phyloP scores from a whole-genome alignment of 2,797 vertebrate species.

The Ptychobarbus kaznakovi region DNA sequence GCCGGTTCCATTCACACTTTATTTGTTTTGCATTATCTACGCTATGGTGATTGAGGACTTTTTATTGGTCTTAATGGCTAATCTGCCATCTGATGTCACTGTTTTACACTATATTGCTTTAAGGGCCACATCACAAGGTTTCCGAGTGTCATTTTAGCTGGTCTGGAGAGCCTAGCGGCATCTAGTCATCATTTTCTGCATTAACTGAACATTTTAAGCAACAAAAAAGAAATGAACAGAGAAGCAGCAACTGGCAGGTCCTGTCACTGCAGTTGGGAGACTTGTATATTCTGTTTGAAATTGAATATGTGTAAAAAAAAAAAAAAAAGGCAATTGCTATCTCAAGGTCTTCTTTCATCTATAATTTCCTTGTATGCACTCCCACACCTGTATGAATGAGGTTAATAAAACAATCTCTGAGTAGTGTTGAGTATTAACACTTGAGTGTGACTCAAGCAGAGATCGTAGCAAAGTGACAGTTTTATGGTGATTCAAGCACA shows the following conservation, averaged over 20 bases:
- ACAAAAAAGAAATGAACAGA: not conserved
- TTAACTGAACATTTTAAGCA: not conserved
- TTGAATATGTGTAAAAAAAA: not conserved
- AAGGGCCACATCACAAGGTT: not conserved
- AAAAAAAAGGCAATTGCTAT: not conserved
- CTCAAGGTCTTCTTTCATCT: not conserved
- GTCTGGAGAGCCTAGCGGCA: not conserved
- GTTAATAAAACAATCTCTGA: not conserved
- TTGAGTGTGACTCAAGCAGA: conserved; percentile 7
- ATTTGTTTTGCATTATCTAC: not conserved
- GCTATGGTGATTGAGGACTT: not conserved
- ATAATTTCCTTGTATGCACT: conserved; percentile 11
- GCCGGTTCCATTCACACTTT: conserved; percentile 15
- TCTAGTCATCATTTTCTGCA: not conserved
- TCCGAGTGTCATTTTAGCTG: not conserved
- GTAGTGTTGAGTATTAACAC: not conserved
- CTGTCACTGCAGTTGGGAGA: not conserved
- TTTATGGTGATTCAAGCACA: conserved; percentile 21
- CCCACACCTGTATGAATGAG: not conserved
- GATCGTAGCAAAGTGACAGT: conserved; percentile 35
- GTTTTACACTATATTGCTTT: not conserved
- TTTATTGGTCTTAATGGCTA: conserved; percentile 7
- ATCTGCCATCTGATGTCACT: conserved; percentile 15
- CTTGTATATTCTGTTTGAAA: not conserved
- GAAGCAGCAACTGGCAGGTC: not conserved